Evolutionary conservation across 2,797 vertebrate species (phyloP).

Genomic region (Trachurus trachurus): DNA sequence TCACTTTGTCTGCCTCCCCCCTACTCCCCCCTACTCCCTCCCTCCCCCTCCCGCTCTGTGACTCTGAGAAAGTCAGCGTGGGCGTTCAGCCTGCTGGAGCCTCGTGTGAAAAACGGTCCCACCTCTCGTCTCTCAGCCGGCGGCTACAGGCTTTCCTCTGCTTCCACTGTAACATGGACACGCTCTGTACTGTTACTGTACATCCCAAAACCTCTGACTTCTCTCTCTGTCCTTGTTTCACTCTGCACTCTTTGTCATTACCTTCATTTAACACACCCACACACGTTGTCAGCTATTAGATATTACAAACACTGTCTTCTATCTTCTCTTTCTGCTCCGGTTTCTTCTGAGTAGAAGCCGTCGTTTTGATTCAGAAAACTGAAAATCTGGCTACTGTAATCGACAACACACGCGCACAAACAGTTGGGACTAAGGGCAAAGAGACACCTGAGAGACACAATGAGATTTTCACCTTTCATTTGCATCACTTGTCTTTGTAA

Average conservation of each 20-base stretch:
- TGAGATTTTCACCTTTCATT: constrained; percentile 39
- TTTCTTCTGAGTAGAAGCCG: background rate
- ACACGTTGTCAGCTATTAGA: background rate
- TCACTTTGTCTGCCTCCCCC: constrained; percentile 25
- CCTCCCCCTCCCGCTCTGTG: background rate
- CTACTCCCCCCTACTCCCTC: background rate
- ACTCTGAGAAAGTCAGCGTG: constrained; percentile 75
- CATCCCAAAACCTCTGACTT: background rate
- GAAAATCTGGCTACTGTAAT: background rate
- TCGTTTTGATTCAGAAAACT: background rate
- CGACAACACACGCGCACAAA: constrained; percentile 5
- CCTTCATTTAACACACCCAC: constrained; percentile 8
- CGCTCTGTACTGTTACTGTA: background rate
- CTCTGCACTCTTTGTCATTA: constrained; percentile 1
- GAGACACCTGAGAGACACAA: constrained; percentile 37
- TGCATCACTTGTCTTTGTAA: constrained; percentile 30
- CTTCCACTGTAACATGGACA: constrained; percentile 40
- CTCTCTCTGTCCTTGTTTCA: constrained; percentile 22
- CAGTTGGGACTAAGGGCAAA: constrained; percentile 16
- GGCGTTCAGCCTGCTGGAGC: constrained; percentile 70
- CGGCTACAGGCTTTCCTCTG: constrained; percentile 50
- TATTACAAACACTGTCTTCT: background rate
- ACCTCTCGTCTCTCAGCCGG: constrained; percentile 40
- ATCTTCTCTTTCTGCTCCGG: background rate
- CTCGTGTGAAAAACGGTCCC: constrained; percentile 64